These are phyloP conservation scores for Salarias fasciatus DNA, from an alignment of 2,797 vertebrate genomes.

Conservation along the genomic window DNA sequence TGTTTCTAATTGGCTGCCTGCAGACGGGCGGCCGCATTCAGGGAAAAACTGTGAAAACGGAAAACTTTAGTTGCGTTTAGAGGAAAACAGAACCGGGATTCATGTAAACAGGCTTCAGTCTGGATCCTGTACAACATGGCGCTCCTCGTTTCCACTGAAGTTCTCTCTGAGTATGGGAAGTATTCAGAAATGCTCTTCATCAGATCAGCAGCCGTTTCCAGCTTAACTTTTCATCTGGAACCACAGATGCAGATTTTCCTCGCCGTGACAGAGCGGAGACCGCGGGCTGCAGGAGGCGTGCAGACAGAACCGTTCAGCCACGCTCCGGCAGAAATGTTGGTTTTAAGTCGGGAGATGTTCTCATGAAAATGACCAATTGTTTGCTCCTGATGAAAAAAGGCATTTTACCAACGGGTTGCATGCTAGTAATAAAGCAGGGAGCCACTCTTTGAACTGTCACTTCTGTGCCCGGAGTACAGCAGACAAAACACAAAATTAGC, in stretches of 20 bases:
- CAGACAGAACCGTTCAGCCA: conserved; percentile 34
- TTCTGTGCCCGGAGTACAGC: conserved; percentile 41
- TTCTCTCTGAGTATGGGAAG: too few species aligned
- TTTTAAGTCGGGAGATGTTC: conserved; percentile 58
- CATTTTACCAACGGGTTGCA: conserved; percentile 52
- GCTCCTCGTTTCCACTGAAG: too few species aligned
- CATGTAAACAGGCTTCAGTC: too few species aligned
- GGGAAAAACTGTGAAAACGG: too few species aligned
- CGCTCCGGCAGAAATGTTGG: conserved; percentile 38
- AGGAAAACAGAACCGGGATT: too few species aligned
- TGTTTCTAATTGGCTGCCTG: background rate
- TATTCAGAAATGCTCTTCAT: too few species aligned
- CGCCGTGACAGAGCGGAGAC: conserved; percentile 36
- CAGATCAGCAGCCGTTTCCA: too few species aligned
- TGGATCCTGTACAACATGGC: too few species aligned
- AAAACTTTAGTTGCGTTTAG: too few species aligned
- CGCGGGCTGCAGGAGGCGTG: conserved; percentile 33
- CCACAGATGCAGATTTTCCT: conserved; percentile 37
- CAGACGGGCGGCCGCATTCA: background rate
- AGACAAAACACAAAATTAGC: conserved; percentile 63
- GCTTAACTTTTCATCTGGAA: conserved; percentile 20
- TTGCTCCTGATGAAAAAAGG: conserved; percentile 62
- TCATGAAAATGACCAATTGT: conserved; percentile 62
- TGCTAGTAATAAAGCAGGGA: conserved; percentile 48
- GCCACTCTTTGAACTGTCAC: conserved; percentile 74